A percentile compares a stretch with the other conserved stretches of the same genome.
These are phyloP conservation scores for Lasiurus cinereus DNA, from an alignment of 2,113 vertebrate species.

Conservation along the genomic window DNA sequence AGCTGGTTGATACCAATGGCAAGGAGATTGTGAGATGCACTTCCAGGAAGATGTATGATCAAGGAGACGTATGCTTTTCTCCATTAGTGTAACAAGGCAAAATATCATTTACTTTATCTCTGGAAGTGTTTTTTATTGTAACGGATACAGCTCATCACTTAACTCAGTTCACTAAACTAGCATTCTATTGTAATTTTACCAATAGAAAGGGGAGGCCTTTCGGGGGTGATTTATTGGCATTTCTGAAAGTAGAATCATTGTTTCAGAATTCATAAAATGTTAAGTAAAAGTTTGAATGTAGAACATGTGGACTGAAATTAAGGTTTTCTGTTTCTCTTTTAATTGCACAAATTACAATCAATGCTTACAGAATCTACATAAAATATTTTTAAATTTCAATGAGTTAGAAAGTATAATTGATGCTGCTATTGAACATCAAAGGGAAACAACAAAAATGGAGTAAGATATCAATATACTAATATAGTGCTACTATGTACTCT, in stretches of 20 bases:
- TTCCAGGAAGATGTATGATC: constrained; percentile 55
- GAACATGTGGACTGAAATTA: background rate
- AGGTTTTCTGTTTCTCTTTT: background rate
- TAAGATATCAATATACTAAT: background rate
- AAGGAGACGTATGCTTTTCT: constrained; percentile 17
- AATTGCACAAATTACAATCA: background rate
- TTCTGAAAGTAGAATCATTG: constrained; percentile 4
- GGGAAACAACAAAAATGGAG: background rate
- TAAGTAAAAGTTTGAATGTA: background rate
- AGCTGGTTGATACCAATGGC: constrained; percentile 45
- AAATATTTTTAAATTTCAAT: constrained; percentile 38
- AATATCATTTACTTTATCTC: constrained; percentile 56
- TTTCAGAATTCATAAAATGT: constrained; percentile 48
- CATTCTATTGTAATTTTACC: constrained; percentile 20
- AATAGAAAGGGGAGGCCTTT: background rate
- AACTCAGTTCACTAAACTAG: background rate
- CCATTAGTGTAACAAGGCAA: constrained; percentile 55
- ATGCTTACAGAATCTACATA: constrained; percentile 20
- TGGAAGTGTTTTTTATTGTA: constrained; percentile 53
- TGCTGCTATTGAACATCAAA: background rate
- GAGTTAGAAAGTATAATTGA: background rate
- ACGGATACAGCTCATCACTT: background rate
- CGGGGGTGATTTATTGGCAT: background rate
- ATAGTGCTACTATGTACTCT: background rate
- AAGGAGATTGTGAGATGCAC: constrained; percentile 37